These are phyloP conservation scores for Schizotus pectinicornis DNA, from an alignment of 2,888 invertebrate species.

Conservation along the genomic window DNA sequence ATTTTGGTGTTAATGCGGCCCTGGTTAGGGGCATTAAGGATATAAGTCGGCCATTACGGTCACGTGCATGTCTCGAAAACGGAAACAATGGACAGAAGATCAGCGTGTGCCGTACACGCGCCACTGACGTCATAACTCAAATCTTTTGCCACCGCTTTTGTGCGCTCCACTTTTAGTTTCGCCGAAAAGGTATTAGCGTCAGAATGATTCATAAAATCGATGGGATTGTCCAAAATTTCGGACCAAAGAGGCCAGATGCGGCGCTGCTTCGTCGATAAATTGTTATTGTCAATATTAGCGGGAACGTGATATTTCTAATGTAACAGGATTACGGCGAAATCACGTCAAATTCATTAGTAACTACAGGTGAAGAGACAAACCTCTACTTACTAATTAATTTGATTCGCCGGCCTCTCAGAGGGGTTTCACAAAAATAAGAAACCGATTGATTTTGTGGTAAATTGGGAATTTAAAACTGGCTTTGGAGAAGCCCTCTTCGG, in stretches of 20 bases:
- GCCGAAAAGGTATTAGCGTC: slow-evolving; percentile 48
- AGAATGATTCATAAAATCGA: slow-evolving; percentile 44
- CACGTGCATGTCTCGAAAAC: slow-evolving; percentile 50
- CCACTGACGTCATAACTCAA: slow-evolving; percentile 51
- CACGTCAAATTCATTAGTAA: slow-evolving; percentile 13
- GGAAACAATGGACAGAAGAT: slow-evolving; percentile 52
- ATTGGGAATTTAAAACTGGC: too few species aligned
- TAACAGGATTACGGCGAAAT: slow-evolving; percentile 5
- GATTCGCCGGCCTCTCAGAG: too few species aligned
- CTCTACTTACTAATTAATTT: too few species aligned
- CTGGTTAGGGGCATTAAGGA: slow-evolving; percentile 38
- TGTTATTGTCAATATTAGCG: slow-evolving; percentile 11
- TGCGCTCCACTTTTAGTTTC: slow-evolving; percentile 42
- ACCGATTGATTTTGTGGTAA: not conserved
- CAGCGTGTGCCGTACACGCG: slow-evolving; percentile 49
- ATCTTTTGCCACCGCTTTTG: slow-evolving; percentile 46
- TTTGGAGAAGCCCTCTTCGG: too few species aligned
- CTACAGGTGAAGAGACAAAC: slow-evolving; percentile 6
- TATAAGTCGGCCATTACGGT: slow-evolving; percentile 48
- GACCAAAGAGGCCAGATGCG: slow-evolving; percentile 10
- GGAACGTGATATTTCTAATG: slow-evolving; percentile 12
- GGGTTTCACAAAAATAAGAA: too few species aligned
- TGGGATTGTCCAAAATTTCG: not conserved
- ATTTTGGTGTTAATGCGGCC: slow-evolving; percentile 16
- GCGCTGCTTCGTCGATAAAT: slow-evolving; percentile 7